phyloP scores from a whole-genome alignment of 37 sponge, comb jelly and placozoan species.

The Beroe ovata region DNA sequence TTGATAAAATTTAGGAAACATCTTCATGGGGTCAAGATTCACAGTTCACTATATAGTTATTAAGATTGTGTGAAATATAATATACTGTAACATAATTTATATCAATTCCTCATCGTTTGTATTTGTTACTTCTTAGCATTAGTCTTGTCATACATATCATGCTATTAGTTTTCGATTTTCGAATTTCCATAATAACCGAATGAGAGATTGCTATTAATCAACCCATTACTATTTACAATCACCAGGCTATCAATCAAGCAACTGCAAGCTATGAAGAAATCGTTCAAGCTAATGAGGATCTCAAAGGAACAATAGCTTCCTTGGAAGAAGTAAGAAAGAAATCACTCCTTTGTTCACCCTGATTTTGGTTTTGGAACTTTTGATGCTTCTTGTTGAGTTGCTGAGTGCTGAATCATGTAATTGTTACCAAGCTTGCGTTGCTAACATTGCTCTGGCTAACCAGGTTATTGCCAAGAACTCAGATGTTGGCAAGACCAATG shows the following conservation, averaged over 20 bases:
- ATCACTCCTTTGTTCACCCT: neutral
- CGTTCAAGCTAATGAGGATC: constrained; percentile 36
- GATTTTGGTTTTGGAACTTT: neutral
- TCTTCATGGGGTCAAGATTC: no score
- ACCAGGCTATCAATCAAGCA: neutral
- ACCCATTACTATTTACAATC: no score
- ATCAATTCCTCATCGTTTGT: no score
- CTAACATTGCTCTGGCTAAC: neutral
- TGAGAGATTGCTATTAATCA: no score
- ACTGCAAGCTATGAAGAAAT: neutral
- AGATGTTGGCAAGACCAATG: neutral
- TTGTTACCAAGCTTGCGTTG: neutral
- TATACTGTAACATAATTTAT: no score
- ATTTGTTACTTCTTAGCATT: no score
- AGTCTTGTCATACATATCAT: no score
- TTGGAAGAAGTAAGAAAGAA: neutral
- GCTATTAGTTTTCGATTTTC: no score
- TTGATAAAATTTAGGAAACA: no score
- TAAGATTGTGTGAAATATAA: no score
- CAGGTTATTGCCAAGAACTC: neutral
- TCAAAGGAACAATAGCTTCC: neutral
- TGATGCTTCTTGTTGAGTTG: neutral
- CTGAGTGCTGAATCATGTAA: neutral
- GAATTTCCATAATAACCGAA: no score
- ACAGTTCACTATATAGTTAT: no score